These are phyloP conservation scores for Leptopterna dolabrata DNA, from an alignment of 2,888 invertebrate species.

Conservation along the genomic window DNA sequence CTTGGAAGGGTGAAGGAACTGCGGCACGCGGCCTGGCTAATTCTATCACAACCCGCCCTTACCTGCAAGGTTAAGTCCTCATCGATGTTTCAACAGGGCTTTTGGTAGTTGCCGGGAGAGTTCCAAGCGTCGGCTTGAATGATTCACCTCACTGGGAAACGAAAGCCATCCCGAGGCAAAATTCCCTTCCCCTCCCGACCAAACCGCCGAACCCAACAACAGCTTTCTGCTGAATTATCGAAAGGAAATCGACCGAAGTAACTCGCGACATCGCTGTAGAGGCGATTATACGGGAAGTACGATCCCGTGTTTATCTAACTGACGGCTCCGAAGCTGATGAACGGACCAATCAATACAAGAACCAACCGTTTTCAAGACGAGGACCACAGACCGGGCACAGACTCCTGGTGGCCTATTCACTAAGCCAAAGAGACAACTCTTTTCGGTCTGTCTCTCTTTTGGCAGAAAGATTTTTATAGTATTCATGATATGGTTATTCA, in stretches of 20 bases:
- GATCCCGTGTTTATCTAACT: conserved; percentile 19
- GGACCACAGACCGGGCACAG: background rate
- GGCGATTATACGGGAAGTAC: conserved; percentile 35
- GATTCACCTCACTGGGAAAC: background rate
- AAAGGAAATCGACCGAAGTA: conserved; percentile 40
- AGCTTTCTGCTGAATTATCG: conserved; percentile 37
- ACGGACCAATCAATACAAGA: background rate
- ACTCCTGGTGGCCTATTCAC: too few species aligned
- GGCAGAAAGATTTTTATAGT: too few species aligned
- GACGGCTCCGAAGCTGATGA: background rate
- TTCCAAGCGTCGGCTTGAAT: background rate
- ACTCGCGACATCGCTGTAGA: conserved; percentile 34
- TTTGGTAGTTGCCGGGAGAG: background rate
- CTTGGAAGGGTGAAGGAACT: too few species aligned
- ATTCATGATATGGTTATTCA: too few species aligned
- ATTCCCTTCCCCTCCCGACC: background rate
- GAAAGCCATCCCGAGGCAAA: background rate
- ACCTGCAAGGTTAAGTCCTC: background rate
- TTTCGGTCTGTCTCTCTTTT: too few species aligned
- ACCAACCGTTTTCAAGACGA: background rate
- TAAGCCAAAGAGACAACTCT: too few species aligned
- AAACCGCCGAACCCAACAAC: background rate
- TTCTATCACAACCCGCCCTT: background rate
- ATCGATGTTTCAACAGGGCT: background rate
- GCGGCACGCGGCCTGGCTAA: too few species aligned